Percentiles rank a stretch among this genome's conserved stretches.
These are phyloP conservation scores for Malacosoma neustria DNA, from an alignment of 2,888 invertebrate species.

Conservation along the genomic window DNA sequence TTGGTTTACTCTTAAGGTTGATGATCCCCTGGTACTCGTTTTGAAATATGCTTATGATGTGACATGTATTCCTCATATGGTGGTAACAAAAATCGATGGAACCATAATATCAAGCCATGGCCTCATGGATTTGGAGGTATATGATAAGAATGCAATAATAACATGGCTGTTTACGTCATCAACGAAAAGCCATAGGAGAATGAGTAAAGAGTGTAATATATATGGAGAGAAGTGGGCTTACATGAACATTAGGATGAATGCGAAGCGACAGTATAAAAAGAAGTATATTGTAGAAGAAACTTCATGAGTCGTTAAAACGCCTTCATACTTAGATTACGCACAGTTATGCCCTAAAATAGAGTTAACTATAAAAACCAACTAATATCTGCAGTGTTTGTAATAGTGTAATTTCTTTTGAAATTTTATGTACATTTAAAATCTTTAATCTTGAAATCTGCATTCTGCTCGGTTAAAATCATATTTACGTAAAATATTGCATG, in stretches of 20 bases:
- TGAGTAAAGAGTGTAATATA: conserved; percentile 31
- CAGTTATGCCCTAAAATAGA: too few species aligned
- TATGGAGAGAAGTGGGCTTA: conserved; percentile 45
- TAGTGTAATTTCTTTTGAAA: too few species aligned
- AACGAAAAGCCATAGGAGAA: conserved; percentile 23
- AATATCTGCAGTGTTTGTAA: too few species aligned
- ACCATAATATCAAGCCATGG: conserved; percentile 40
- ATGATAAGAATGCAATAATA: conserved; percentile 51
- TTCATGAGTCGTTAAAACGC: conserved; percentile 5
- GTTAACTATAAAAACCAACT: too few species aligned
- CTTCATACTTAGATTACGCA: too few species aligned
- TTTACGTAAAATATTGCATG: too few species aligned
- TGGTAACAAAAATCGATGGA: conserved; percentile 38
- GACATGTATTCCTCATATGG: conserved; percentile 40
- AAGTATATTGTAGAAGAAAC: conserved; percentile 17
- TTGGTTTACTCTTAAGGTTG: conserved; percentile 48
- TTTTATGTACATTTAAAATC: too few species aligned
- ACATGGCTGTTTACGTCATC: conserved; percentile 40
- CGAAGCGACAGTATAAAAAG: conserved; percentile 21
- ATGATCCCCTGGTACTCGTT: conserved; percentile 34
- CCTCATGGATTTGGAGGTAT: conserved; percentile 40
- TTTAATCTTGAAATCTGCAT: too few species aligned
- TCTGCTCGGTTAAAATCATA: too few species aligned
- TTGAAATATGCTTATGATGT: conserved; percentile 43
- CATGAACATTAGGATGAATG: conserved; percentile 11